phyloP scores from a whole-genome alignment of 2,888 invertebrate genomes.

The Pseudoips prasinana region DNA sequence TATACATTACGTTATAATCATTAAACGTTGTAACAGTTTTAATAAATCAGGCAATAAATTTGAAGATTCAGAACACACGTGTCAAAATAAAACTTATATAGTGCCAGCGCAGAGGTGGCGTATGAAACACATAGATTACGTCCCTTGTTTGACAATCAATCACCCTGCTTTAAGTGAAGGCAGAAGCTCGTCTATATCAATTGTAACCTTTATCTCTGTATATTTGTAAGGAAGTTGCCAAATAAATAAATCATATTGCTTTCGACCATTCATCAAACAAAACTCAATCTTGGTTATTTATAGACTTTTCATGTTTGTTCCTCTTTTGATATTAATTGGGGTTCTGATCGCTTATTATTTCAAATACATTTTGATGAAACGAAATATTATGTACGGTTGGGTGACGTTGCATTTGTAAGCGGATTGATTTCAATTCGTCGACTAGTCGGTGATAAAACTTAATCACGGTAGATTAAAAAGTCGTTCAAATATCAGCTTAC shows the following conservation, averaged over 20 bases:
- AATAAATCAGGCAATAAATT: too few species aligned
- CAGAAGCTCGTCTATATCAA: slow-evolving; percentile 58
- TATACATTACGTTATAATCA: too few species aligned
- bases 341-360: too few species aligned
- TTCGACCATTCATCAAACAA: slow-evolving; percentile 57
- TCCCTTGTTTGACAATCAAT: slow-evolving; percentile 50
- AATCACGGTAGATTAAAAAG: too few species aligned
- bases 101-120: slow-evolving; percentile 4
- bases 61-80: too few species aligned
- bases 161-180: slow-evolving; percentile 56
- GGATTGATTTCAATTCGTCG: too few species aligned
- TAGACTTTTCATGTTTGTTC: slow-evolving; percentile 12
- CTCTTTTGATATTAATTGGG: slow-evolving; percentile 14
- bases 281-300: slow-evolving; percentile 40
- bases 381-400: too few species aligned
- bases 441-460: too few species aligned
- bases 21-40: too few species aligned
- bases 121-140: slow-evolving; percentile 27
- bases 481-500: too few species aligned
- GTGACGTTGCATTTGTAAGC: too few species aligned
- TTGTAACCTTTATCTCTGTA: slow-evolving; percentile 47
- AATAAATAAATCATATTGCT: slow-evolving; percentile 56
- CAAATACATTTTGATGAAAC: too few species aligned
- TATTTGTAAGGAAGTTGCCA: slow-evolving; percentile 45
- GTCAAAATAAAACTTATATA: background rate